Percentiles rank a stretch among this genome's conserved stretches.
phyloP scores from a whole-genome alignment of 2,888 invertebrate species.

The Calameuta idolon region DNA sequence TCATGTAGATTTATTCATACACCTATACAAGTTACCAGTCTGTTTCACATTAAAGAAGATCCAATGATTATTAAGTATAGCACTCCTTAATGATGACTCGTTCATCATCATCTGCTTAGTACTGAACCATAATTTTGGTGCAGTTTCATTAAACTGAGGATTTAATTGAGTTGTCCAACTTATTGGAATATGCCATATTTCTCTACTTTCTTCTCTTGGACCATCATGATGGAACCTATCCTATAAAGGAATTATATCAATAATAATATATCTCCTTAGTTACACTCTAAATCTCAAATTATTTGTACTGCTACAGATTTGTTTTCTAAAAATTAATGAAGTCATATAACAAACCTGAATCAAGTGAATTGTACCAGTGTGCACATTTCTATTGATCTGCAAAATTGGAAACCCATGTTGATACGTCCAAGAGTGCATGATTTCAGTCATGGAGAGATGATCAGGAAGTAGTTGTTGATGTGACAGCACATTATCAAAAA shows the following conservation, averaged over 20 bases:
- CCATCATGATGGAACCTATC: constrained; percentile 43
- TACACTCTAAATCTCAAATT: background rate
- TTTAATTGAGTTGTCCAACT: constrained; percentile 63
- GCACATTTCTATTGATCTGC: constrained; percentile 68
- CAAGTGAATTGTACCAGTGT: constrained; percentile 59
- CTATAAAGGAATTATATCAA: constrained; percentile 25
- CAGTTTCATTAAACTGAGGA: constrained; percentile 59
- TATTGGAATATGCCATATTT: constrained; percentile 69
- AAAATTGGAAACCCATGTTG: constrained; percentile 79
- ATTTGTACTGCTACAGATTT: background rate
- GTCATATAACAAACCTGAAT: constrained; percentile 58
- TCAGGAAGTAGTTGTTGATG: constrained; percentile 68
- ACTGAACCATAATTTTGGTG: constrained; percentile 69
- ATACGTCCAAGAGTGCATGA: constrained; percentile 78
- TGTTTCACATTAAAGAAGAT: constrained; percentile 75
- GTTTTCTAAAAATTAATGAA: background rate
- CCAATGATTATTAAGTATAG: constrained; percentile 68
- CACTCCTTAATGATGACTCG: constrained; percentile 54
- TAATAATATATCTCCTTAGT: background rate
- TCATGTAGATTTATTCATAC: background rate
- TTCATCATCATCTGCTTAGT: constrained; percentile 50
- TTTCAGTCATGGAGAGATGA: constrained; percentile 69
- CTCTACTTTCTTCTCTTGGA: constrained; percentile 44
- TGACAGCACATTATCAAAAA: constrained; percentile 69
- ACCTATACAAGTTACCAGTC: constrained; percentile 68